phyloP scores from a whole-genome alignment of 2,113 vertebrate genomes.

The Ardeotis arabs region DNA sequence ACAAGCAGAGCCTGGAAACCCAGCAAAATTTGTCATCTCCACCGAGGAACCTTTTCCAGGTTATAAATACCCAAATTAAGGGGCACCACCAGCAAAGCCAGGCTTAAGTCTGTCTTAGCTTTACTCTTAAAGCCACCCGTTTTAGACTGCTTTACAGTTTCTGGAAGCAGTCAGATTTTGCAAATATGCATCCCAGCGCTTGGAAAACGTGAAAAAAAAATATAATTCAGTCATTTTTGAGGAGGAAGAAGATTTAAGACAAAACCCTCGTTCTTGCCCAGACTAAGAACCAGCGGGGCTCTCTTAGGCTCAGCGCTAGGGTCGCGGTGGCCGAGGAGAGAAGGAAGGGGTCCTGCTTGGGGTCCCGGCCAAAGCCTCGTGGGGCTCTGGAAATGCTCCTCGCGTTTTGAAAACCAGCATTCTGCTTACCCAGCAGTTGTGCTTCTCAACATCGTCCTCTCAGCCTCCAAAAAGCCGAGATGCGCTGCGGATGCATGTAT shows the following conservation, averaged over 20 bases:
- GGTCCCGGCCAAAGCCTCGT: not conserved
- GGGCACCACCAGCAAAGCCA: not conserved
- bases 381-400: not conserved
- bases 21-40: not conserved
- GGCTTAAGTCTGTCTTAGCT: not conserved
- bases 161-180: not conserved
- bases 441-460: not conserved
- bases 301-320: not conserved
- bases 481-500: not conserved
- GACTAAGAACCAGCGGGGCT: rapidly evolving
- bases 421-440: not conserved
- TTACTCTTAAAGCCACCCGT: not conserved
- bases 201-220: not conserved
- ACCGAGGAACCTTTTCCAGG: not conserved
- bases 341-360: not conserved
- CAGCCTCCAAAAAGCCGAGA: not conserved
- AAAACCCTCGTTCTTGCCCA: not conserved
- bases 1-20: not conserved
- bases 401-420: not conserved
- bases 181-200: not conserved
- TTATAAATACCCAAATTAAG: not conserved
- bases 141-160: not conserved
- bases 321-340: rapidly evolving
- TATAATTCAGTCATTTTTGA: not conserved
- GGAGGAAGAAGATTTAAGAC: not conserved